These are phyloP conservation scores for Hozukius guyotensis DNA, from an alignment of 2,797 vertebrate genomes.

Conservation along the genomic window DNA sequence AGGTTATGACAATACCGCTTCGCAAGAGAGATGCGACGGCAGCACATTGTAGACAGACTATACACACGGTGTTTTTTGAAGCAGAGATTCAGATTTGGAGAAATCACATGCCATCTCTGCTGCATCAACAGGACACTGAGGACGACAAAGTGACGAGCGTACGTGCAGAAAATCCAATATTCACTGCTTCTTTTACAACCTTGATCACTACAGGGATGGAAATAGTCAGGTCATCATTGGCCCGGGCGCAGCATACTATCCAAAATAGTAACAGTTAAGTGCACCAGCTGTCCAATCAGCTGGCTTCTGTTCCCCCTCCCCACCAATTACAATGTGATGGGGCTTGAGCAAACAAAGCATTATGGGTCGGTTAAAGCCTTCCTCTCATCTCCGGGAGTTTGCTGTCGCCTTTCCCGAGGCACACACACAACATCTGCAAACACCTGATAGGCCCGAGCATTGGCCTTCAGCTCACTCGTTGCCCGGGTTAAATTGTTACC, in stretches of 20 bases:
- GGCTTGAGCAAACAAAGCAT: constrained; percentile 96
- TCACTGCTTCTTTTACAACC: not conserved
- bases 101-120: not conserved
- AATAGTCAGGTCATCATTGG: not conserved
- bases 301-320: constrained; percentile 84
- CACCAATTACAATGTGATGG: constrained; percentile 91
- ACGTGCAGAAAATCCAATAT: not conserved
- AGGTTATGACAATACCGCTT: not conserved
- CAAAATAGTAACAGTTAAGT: constrained; percentile 78
- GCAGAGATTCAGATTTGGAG: not conserved
- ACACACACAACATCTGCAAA: constrained; percentile 89
- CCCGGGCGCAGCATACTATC: constrained; percentile 72
- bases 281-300: constrained; percentile 86
- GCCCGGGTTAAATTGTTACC: constrained; percentile 98
- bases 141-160: not conserved
- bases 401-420: constrained; percentile 73
- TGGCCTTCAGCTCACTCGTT: constrained; percentile 83
- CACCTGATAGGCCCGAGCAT: constrained; percentile 92
- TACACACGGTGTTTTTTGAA: not conserved
- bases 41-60: not conserved
- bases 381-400: constrained; percentile 81
- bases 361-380: constrained; percentile 88
- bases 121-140: not conserved
- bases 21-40: not conserved
- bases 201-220: not conserved